Evolutionary conservation across 2,888 invertebrate species (phyloP).

Genomic region (Apamea sordens): DNA sequence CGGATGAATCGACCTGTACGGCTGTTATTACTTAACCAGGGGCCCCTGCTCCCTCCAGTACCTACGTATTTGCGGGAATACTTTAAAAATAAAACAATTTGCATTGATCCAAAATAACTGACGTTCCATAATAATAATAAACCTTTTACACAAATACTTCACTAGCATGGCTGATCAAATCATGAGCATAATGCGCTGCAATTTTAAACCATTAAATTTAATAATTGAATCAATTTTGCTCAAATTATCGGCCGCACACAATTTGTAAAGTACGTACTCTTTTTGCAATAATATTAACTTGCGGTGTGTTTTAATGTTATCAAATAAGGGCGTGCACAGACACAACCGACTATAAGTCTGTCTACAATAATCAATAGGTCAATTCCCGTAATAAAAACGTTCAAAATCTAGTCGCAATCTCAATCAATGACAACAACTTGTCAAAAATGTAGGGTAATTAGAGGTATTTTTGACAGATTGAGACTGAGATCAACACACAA

Average conservation of each 20-base stretch:
- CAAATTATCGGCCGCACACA: constrained; percentile 20
- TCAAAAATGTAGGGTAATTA: too few relatives aligned
- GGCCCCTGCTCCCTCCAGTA: too few relatives aligned
- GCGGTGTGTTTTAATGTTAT: constrained; percentile 5
- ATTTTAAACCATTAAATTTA: constrained; percentile 30
- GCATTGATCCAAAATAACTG: not conserved
- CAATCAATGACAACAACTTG: too few relatives aligned
- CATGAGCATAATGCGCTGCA: constrained; percentile 4
- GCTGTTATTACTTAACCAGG: too few relatives aligned
- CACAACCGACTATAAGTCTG: not conserved
- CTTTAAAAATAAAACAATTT: not conserved
- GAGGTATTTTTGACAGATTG: too few relatives aligned
- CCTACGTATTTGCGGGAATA: not conserved
- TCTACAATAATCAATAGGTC: not conserved
- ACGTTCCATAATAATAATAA: not conserved
- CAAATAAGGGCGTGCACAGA: not conserved
- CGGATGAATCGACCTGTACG: too few relatives aligned
- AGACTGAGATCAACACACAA: too few relatives aligned
- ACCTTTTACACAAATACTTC: not conserved
- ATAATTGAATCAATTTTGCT: constrained; percentile 29
- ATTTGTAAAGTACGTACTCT: constrained; percentile 27
- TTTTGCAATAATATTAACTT: constrained; percentile 16
- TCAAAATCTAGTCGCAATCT: too few relatives aligned
- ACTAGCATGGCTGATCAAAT: constrained; percentile 7
- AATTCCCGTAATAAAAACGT: too few relatives aligned